Conservation (phyloP, 2,888 invertebrate species). For the Celastrina argiolus region DNA sequence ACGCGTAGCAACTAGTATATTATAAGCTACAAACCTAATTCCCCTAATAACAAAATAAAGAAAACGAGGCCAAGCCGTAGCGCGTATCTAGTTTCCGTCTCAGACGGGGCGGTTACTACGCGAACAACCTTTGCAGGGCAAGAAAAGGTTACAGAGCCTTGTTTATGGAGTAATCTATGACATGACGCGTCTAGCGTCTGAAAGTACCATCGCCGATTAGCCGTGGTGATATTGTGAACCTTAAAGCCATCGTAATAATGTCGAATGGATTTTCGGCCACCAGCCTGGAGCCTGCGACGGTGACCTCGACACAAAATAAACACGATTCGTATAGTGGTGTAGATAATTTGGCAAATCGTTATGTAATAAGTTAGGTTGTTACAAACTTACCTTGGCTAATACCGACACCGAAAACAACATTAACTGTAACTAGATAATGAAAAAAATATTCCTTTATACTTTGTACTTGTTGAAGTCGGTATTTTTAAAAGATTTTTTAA, state of each 20-base stretch:
- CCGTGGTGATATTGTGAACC: not conserved
- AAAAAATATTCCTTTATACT: too few relatives aligned
- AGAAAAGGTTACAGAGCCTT: not conserved
- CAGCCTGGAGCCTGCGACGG: not conserved
- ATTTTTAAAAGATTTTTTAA: too few relatives aligned
- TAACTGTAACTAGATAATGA: too few relatives aligned
- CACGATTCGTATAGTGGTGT: not conserved
- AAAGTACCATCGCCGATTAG: too few relatives aligned
- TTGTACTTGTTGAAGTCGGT: too few relatives aligned
- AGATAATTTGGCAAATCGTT: not conserved
- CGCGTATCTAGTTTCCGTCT: not conserved
- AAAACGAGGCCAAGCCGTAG: not conserved
- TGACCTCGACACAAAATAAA: not conserved
- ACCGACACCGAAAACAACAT: too few relatives aligned
- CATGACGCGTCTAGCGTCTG: not conserved
- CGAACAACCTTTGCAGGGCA: not conserved
- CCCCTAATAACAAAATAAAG: not conserved
- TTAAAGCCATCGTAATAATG: not conserved
- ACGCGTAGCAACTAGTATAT: too few relatives aligned
- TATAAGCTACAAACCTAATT: not conserved
- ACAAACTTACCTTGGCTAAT: too few relatives aligned
- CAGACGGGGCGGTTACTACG: not conserved
- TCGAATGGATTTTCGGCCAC: not conserved
- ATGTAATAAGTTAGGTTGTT: not conserved
- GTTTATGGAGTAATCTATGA: not conserved